Evolutionary conservation across 2,888 invertebrate genomes (phyloP).

Genomic region (Cyclophora punctaria): DNA sequence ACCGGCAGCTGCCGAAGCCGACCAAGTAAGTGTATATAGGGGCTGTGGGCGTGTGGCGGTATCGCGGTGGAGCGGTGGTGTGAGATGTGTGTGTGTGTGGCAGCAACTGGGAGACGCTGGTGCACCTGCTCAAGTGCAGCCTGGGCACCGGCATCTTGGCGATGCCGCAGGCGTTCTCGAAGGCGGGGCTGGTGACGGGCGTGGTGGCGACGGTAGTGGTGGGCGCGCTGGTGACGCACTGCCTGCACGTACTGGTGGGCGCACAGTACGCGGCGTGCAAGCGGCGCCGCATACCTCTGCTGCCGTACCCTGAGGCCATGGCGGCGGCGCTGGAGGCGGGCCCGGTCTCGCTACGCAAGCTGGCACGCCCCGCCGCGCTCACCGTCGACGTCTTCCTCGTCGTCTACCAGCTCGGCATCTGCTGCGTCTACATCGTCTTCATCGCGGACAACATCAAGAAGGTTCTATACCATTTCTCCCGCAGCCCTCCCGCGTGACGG

Average conservation of each 20-base stretch:
- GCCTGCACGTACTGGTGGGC: constrained; percentile 85
- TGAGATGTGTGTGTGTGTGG: constrained; percentile 22
- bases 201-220: constrained; percentile 84
- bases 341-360: constrained; percentile 77
- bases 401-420: constrained; percentile 93
- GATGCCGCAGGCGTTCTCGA: constrained; percentile 93
- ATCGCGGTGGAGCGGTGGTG: neutral
- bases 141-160: constrained; percentile 95
- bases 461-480: constrained; percentile 45
- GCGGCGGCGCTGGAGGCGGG: constrained; percentile 84
- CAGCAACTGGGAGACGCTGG: constrained; percentile 87
- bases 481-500: neutral
- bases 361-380: constrained; percentile 76
- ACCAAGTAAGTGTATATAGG: constrained; percentile 77
- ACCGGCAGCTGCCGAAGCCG: constrained; percentile 78
- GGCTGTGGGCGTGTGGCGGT: neutral
- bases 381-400: constrained; percentile 82
- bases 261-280: constrained; percentile 75
- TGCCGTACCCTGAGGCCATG: constrained; percentile 91
- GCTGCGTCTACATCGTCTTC: constrained; percentile 96
- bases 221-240: constrained; percentile 88
- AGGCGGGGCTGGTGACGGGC: constrained; percentile 88
- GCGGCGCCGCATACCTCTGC: constrained; percentile 78
- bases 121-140: constrained; percentile 92
- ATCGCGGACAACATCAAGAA: constrained; percentile 87